A percentile compares a stretch with the other conserved stretches of the same genome.
phyloP scores from a whole-genome alignment of 2,888 invertebrate species.

The Lithophane leautieri region DNA sequence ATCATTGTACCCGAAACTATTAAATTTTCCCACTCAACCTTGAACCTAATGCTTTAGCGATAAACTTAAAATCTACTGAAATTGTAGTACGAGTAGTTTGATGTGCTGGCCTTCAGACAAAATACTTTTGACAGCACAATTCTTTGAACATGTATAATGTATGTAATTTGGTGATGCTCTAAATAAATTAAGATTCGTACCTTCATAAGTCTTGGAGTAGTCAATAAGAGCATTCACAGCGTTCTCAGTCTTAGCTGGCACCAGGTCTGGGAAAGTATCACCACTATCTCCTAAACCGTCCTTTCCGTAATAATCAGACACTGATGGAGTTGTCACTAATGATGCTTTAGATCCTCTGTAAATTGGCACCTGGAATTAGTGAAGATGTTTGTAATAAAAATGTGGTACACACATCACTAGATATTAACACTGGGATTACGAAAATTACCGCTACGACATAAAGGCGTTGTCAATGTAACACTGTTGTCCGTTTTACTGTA shows the following conservation, averaged over 20 bases:
- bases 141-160: too few species aligned
- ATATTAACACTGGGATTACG: background rate
- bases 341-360: slow-evolving; percentile 91
- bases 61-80: too few species aligned
- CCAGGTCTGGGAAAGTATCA: slow-evolving; percentile 81
- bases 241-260: slow-evolving; percentile 86
- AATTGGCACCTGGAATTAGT: slow-evolving; percentile 91
- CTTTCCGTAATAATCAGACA: slow-evolving; percentile 88
- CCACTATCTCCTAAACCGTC: slow-evolving; percentile 94
- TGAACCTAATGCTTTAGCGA: too few species aligned
- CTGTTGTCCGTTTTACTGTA: background rate
- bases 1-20: too few species aligned
- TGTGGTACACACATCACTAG: background rate
- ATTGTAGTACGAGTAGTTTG: too few species aligned
- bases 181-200: slow-evolving; percentile 70
- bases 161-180: too few species aligned
- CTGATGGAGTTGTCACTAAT: slow-evolving; percentile 79
- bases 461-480: background rate
- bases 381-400: background rate
- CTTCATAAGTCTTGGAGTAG: slow-evolving; percentile 89
- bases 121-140: too few species aligned
- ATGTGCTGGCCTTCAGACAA: too few species aligned
- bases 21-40: too few species aligned
- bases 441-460: background rate
- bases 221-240: slow-evolving; percentile 91